These are phyloP conservation scores for Pollenia griseotomentosa DNA, from an alignment of 2,888 invertebrate species.

Conservation along the genomic window DNA sequence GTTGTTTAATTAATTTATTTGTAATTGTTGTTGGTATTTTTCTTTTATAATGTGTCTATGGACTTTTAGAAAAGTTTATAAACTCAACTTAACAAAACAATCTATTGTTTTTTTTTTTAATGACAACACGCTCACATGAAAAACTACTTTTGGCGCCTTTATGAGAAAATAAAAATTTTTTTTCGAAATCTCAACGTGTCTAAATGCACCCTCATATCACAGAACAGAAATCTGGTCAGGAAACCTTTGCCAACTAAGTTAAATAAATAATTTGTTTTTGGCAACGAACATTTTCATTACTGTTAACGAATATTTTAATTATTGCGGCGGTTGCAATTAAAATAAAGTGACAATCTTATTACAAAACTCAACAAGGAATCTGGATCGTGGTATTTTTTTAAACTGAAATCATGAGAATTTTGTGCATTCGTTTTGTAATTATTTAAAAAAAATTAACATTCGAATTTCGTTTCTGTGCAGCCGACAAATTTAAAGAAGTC, in stretches of 20 bases:
- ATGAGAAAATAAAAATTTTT: slow-evolving; percentile 50
- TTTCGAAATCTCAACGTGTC: slow-evolving; percentile 4
- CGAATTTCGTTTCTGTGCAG: no score
- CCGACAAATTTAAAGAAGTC: no score
- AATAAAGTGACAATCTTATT: slow-evolving; percentile 29
- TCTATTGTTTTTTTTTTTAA: slow-evolving; percentile 19
- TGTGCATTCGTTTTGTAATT: no score
- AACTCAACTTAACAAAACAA: slow-evolving; percentile 14
- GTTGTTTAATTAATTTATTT: slow-evolving; percentile 62
- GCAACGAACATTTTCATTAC: slow-evolving; percentile 53
- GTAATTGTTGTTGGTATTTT: slow-evolving; percentile 26
- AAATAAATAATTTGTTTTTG: slow-evolving; percentile 29
- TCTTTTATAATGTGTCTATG: slow-evolving; percentile 36
- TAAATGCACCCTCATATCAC: slow-evolving; percentile 58
- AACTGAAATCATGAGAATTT: neutral
- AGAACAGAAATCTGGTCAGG: slow-evolving; percentile 33
- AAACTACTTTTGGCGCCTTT: slow-evolving; percentile 48
- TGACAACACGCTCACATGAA: slow-evolving; percentile 49
- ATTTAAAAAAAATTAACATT: no score
- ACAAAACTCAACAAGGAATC: neutral
- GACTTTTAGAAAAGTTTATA: neutral
- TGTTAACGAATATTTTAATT: slow-evolving; percentile 47
- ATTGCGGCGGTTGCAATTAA: slow-evolving; percentile 13
- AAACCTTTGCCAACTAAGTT: slow-evolving; percentile 5
- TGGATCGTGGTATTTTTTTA: slow-evolving; percentile 7